Conservation (phyloP, 1,140 invertebrate genomes). For the Aphelinus certus region DNA sequence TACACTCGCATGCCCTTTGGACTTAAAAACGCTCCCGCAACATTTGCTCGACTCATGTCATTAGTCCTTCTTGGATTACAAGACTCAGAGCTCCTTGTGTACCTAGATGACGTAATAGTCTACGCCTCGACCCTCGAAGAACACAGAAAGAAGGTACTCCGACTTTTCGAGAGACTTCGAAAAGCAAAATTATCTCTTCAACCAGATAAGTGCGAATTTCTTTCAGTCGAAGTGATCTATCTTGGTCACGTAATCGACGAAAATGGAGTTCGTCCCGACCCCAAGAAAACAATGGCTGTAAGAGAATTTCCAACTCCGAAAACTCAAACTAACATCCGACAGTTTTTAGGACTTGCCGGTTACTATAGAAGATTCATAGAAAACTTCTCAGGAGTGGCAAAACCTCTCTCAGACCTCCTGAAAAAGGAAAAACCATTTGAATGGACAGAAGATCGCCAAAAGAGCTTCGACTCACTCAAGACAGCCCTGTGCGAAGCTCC, state of each 20-base stretch:
- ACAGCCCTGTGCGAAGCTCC: neutral
- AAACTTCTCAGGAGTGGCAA: constrained; percentile 15
- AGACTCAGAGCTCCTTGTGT: constrained; percentile 1
- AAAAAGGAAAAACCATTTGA: constrained; percentile 5
- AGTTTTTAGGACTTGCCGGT: constrained; percentile 44
- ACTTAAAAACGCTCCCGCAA: constrained; percentile 51
- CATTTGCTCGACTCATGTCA: constrained; percentile 59
- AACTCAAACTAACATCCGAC: constrained; percentile 41
- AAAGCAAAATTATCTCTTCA: too few species aligned
- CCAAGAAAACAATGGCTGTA: constrained; percentile 44
- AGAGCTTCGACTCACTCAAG: constrained; percentile 44
- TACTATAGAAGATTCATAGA: constrained; percentile 43
- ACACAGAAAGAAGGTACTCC: neutral
- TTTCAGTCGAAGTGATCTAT: constrained; percentile 42
- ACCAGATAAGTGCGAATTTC: too few species aligned
- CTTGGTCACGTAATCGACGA: constrained; percentile 46
- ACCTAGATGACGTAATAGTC: constrained; percentile 8
- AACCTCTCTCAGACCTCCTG: constrained; percentile 9
- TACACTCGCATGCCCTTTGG: constrained; percentile 21
- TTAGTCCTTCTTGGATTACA: constrained; percentile 48
- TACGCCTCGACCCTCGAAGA: neutral
- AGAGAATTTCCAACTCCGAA: constrained; percentile 42
- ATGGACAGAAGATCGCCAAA: constrained; percentile 20
- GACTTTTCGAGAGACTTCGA: too few species aligned
- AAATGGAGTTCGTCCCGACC: constrained; percentile 39